A percentile compares a stretch with the other conserved stretches of the same genome.
These are phyloP conservation scores for Pocillopora meandrina DNA, from an alignment of 92 coral and sea anemone species.

Conservation along the genomic window DNA sequence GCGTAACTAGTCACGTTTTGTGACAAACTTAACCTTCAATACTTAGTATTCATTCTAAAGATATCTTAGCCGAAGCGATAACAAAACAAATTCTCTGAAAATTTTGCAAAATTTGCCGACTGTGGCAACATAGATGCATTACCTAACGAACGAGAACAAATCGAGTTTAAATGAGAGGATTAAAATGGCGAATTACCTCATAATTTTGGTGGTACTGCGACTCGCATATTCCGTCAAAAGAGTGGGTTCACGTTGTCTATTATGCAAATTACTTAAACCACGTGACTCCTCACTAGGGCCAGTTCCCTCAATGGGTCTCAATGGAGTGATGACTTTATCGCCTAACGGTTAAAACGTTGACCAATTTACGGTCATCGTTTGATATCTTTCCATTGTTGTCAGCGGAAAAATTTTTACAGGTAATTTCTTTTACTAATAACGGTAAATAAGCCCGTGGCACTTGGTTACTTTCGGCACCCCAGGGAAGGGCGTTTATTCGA, in stretches of 20 bases:
- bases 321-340: no score
- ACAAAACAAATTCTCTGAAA: background rate
- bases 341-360: no score
- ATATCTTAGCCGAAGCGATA: background rate
- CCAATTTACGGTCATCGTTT: no score
- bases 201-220: slow-evolving; percentile 5
- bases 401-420: no score
- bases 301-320: background rate
- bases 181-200: slow-evolving; percentile 25
- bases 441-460: no score
- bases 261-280: slow-evolving; percentile 11
- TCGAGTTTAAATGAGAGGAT: slow-evolving; percentile 8
- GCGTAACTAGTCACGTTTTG: slow-evolving; percentile 39
- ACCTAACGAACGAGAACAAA: slow-evolving; percentile 29
- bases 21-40: background rate
- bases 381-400: no score
- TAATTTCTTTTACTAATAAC: no score
- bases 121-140: slow-evolving; percentile 10
- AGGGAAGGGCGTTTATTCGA: no score
- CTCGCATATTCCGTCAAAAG: slow-evolving; percentile 24
- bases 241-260: slow-evolving; percentile 18
- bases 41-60: background rate
- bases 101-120: background rate
- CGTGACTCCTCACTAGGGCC: slow-evolving; percentile 28
- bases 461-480: no score